Evolutionary conservation across 2,113 vertebrate species (phyloP).

Genomic region (Alosa alosa): DNA sequence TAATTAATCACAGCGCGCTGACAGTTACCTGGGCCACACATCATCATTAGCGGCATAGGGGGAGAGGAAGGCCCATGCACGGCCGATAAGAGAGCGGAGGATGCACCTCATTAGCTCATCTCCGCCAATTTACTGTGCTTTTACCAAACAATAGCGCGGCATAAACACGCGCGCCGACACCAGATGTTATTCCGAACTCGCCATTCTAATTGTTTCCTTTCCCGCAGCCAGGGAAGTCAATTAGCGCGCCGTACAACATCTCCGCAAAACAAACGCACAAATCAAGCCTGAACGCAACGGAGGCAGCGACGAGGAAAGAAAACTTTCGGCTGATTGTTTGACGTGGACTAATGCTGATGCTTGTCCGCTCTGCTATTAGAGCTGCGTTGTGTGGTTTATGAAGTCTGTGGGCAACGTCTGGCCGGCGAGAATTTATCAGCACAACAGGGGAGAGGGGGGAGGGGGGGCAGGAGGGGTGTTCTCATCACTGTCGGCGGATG

Average conservation of each 20-base stretch:
- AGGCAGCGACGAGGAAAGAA: neutral
- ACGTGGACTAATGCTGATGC: neutral
- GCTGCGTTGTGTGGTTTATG: neutral
- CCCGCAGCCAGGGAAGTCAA: constrained; percentile 6
- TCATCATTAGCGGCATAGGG: constrained; percentile 64
- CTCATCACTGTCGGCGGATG: neutral
- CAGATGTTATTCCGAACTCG: constrained; percentile 42
- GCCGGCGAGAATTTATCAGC: constrained; percentile 1
- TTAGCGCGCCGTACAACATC: constrained; percentile 6
- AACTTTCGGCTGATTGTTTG: neutral
- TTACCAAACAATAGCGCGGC: constrained; percentile 43
- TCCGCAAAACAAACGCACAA: constrained; percentile 20
- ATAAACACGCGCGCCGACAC: constrained; percentile 34
- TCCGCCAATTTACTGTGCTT: constrained; percentile 54
- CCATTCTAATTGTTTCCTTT: constrained; percentile 27
- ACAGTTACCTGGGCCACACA: constrained; percentile 71
- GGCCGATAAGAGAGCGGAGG: constrained; percentile 62
- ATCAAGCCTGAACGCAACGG: neutral
- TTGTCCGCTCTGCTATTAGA: neutral
- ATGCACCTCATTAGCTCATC: constrained; percentile 68
- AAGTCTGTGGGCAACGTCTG: neutral
- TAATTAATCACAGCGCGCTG: constrained; percentile 69
- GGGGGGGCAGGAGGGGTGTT: neutral
- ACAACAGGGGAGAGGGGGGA: neutral
- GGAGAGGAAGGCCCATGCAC: constrained; percentile 54